Conservation (phyloP, 1,140 invertebrate genomes). For the Galleria mellonella region DNA sequence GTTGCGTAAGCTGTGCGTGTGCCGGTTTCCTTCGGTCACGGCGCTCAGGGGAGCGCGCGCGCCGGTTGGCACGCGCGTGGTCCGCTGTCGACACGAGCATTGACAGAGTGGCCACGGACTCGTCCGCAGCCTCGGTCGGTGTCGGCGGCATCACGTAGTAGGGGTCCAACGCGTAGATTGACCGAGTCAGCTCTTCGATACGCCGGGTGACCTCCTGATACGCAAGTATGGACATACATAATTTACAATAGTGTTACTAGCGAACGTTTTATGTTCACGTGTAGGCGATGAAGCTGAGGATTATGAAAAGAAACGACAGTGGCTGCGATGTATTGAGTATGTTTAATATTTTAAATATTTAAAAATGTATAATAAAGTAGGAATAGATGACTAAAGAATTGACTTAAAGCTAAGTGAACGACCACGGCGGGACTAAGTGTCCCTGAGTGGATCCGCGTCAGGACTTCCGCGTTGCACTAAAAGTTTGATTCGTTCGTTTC, state of each 20-base stretch:
- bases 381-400: slow-evolving; percentile 44
- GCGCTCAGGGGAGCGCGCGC: slow-evolving; percentile 33
- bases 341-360: slow-evolving; percentile 42
- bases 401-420: slow-evolving; percentile 44
- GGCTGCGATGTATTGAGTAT: slow-evolving; percentile 64
- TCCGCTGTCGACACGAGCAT: slow-evolving; percentile 56
- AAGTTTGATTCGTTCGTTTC: slow-evolving; percentile 90
- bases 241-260: slow-evolving; percentile 54
- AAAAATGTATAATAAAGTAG: slow-evolving; percentile 55
- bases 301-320: slow-evolving; percentile 58
- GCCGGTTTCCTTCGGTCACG: slow-evolving; percentile 13
- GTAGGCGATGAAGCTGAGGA: slow-evolving; percentile 36
- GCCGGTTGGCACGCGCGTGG: slow-evolving; percentile 46
- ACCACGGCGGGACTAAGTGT: slow-evolving; percentile 67
- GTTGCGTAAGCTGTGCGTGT: background rate
- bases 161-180: slow-evolving; percentile 84
- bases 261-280: slow-evolving; percentile 10
- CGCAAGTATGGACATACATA: slow-evolving; percentile 74
- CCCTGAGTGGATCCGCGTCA: slow-evolving; percentile 80
- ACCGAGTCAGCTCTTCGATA: slow-evolving; percentile 79
- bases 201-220: slow-evolving; percentile 83
- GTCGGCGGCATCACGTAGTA: slow-evolving; percentile 74
- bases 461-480: slow-evolving; percentile 89
- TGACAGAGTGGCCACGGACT: slow-evolving; percentile 42
- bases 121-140: slow-evolving; percentile 37